Evolutionary conservation across 2,797 vertebrate species (phyloP).

Genomic region (Sylvia borin): DNA sequence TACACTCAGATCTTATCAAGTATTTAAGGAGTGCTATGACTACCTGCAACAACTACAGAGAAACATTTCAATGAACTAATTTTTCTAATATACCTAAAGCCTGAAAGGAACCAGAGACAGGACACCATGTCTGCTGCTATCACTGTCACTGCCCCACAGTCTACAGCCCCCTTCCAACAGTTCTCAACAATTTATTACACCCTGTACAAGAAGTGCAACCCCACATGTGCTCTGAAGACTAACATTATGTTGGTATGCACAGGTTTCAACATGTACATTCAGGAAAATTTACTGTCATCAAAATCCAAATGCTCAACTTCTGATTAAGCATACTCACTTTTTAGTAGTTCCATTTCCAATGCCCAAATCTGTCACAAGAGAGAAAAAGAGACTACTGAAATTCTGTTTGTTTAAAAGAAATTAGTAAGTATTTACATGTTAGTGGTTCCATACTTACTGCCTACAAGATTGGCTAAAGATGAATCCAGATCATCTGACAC

Average conservation of each 20-base stretch:
- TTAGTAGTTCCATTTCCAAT: conserved; percentile 93
- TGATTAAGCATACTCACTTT: conserved; percentile 84
- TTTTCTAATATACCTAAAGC: not conserved
- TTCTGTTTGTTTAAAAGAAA: not conserved
- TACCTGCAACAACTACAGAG: not conserved
- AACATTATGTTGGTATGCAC: not conserved
- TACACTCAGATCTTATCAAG: not conserved
- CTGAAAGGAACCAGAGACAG: not conserved
- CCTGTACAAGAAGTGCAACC: not conserved
- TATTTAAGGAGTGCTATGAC: not conserved
- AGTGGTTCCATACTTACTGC: conserved; percentile 85
- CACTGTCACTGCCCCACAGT: not conserved
- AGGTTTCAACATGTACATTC: not conserved
- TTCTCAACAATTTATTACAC: not conserved
- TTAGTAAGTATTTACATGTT: not conserved
- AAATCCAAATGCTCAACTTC: not conserved
- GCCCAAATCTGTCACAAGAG: conserved; percentile 84
- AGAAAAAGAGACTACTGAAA: conserved; percentile 40
- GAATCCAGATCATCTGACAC: conserved; percentile 95
- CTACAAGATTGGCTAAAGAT: conserved; percentile 94
- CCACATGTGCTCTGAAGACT: not conserved
- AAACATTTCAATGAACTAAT: not conserved
- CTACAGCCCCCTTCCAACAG: not conserved
- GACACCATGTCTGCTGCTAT: not conserved
- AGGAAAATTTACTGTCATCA: not conserved